Evolutionary conservation across 2,113 vertebrate species (phyloP).

Genomic region (Coptodon bakossiorum): DNA sequence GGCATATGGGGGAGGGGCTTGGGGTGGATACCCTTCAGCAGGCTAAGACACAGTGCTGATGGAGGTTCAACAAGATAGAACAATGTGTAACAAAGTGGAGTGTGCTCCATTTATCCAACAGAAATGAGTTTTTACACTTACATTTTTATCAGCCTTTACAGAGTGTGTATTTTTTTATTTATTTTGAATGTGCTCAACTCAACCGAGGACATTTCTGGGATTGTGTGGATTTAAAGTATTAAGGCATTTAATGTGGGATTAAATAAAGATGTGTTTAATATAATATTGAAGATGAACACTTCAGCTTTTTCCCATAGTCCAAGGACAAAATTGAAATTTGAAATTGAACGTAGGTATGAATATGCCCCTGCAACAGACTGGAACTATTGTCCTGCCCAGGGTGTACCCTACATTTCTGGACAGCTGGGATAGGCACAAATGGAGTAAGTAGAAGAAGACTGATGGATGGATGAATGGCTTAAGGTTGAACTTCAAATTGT

Average conservation of each 20-base stretch:
- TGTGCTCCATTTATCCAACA: neutral
- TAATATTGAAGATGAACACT: neutral
- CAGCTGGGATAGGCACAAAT: neutral
- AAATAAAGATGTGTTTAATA: neutral
- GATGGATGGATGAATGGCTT: neutral
- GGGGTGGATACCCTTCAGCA: neutral
- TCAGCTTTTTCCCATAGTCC: neutral
- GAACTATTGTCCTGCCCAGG: neutral
- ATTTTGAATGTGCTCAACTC: neutral
- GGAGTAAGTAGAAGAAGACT: neutral
- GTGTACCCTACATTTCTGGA: neutral
- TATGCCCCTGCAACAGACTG: neutral
- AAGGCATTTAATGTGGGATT: neutral
- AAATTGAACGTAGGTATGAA: neutral
- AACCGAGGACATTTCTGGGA: neutral
- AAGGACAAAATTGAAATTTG: neutral
- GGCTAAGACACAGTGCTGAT: neutral
- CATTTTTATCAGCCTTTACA: neutral
- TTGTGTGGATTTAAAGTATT: neutral
- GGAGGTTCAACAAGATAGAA: neutral
- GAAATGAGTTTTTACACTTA: neutral
- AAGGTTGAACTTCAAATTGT: neutral
- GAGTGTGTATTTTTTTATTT: neutral
- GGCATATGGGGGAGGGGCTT: neutral
- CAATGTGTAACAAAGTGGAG: neutral